Percentiles rank a stretch among this genome's conserved stretches.
Conservation (phyloP, 2,888 invertebrate species). For the Eupithecia vulgata region DNA sequence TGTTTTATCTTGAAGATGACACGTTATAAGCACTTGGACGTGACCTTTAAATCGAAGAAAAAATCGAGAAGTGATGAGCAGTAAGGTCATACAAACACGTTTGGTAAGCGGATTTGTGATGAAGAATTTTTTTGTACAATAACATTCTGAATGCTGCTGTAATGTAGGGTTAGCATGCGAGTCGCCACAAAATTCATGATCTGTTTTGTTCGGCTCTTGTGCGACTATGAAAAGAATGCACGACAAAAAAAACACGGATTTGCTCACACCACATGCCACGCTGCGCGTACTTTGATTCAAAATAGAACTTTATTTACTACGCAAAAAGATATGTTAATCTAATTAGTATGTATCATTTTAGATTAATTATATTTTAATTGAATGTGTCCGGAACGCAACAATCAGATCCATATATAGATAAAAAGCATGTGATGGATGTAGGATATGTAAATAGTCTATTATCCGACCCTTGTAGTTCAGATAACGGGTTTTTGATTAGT, state of each 20-base stretch:
- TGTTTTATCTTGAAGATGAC: background rate
- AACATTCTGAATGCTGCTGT: background rate
- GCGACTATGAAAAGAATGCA: background rate
- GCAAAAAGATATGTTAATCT: no score
- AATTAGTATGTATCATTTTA: no score
- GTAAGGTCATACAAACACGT: background rate
- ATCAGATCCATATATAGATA: no score
- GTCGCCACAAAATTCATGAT: background rate
- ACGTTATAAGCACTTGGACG: background rate
- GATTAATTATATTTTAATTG: no score
- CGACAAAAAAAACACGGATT: background rate
- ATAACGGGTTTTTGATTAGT: no score
- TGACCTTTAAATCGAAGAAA: background rate
- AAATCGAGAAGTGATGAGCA: background rate
- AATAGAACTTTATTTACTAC: no score
- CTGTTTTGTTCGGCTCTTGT: background rate
- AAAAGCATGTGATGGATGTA: no score
- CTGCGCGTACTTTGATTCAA: no score
- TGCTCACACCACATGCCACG: no score
- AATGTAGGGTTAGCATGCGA: background rate
- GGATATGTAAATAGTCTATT: no score
- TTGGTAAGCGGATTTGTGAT: background rate
- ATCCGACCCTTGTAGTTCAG: no score
- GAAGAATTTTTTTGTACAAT: background rate
- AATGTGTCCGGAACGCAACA: no score